Base-by-base conservation (phyloP, 2,113 vertebrate species). In the Lophochroa leadbeateri region DNA sequence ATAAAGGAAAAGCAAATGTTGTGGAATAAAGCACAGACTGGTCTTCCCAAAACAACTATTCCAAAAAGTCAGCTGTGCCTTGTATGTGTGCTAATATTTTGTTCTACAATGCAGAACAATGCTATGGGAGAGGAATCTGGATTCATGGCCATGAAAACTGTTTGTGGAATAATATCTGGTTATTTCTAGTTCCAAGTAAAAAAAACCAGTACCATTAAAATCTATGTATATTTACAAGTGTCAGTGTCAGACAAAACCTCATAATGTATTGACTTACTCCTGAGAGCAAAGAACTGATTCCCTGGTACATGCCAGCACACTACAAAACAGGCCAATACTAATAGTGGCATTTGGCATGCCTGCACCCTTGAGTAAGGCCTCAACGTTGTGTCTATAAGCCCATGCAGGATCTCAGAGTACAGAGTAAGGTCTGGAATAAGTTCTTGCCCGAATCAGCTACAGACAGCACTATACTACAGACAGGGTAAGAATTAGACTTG, bases 261-360 rank as follows among this genome's bases (percentile, higher is more conserved):
- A 6, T 4, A 5, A 8, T 3, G 12, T 39, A 33, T 50, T 39
- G 33, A n/a, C 28, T 79, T 39, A 19, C 31, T 58, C 21, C 43
- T 35, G 35, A 46, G 50, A 55, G 20, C 29, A 58, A 23, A 58
- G 27, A 68, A 12, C 70, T 12, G 27, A 24, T 58, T 27, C 29
- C 52, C 43, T 16, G 16, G 28, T 11, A 35, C 33, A 16, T 4
- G 17, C 7, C 50, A 50, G 37, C 23, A 17, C 9, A 1, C n/a
- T 17, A 6, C 35, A 49, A 23, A 16, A 1, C 2, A 50, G 63
- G 57, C n/a, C 71, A n/a, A 5, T 1, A 15, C 18, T 41, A 31
- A 9, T 0, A 17, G 43, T 2, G 43, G 25, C 57, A 6, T 7
- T 4, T 27, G 60, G 70, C 17, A 23, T 6, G 1, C 3, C 44